These are phyloP conservation scores for Nyleta sp. DNA, from an alignment of 2,888 invertebrate genomes.

Conservation along the genomic window DNA sequence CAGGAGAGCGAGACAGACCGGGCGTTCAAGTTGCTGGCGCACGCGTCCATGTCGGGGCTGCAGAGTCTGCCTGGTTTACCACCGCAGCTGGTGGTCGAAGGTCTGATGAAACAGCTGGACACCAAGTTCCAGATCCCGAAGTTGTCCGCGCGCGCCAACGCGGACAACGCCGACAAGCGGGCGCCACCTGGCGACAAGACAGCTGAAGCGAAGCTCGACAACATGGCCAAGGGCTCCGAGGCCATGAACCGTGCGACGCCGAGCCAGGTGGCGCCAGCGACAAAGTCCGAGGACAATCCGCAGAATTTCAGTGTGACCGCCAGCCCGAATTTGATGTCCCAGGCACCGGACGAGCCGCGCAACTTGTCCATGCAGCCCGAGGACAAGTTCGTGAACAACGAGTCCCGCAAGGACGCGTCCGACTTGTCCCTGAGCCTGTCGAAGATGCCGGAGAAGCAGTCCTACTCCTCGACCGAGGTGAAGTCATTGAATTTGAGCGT, in stretches of 20 bases:
- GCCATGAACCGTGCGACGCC: constrained; percentile 13
- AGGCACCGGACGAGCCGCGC: constrained; percentile 67
- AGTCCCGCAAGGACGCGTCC: constrained; percentile 67
- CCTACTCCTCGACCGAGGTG: constrained; percentile 55
- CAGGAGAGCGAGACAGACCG: constrained; percentile 87
- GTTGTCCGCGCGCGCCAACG: constrained; percentile 85
- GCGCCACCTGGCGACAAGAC: constrained; percentile 57
- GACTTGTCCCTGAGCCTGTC: constrained; percentile 65
- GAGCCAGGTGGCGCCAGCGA: constrained; percentile 23
- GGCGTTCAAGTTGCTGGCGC: constrained; percentile 85
- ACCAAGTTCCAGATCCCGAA: constrained; percentile 95
- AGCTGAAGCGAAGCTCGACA: constrained; percentile 52
- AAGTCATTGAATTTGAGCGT: constrained; percentile 83
- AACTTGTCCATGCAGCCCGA: constrained; percentile 43
- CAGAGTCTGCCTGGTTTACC: constrained; percentile 83
- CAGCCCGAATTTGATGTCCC: constrained; percentile 28
- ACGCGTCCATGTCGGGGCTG: constrained; percentile 83
- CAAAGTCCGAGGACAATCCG: constrained; percentile 61
- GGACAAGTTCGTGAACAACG: constrained; percentile 38
- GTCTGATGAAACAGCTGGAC: constrained; percentile 90
- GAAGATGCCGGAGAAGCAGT: constrained; percentile 68
- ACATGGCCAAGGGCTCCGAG: constrained; percentile 31
- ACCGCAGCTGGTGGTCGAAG: constrained; percentile 87
- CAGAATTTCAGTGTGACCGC: constrained; percentile 42
- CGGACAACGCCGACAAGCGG: constrained; percentile 74